Evolutionary conservation across 2,113 vertebrate genomes (phyloP), one percentile per base, ranked within the genome.

Genomic region (Neomonachus schauinslandi): DNA sequence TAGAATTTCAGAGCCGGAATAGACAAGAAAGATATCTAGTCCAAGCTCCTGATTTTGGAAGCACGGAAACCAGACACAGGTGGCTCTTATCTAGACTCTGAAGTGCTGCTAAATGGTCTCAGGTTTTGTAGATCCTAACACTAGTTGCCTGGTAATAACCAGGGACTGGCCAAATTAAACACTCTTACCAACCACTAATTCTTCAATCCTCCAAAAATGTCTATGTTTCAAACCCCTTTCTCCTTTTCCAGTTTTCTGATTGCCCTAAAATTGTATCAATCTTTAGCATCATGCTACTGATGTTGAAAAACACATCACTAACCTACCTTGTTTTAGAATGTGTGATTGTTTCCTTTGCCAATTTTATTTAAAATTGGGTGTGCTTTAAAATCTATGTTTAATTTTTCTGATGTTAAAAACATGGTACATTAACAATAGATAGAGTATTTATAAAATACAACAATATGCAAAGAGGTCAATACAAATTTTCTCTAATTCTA

Each of bases 401-500:
- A 16, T 85, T 55, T 86, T 94, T n/a, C 49, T 85, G 22, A 86
- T 81, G 76, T 92, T 86, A 81, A 90, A 84, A 86, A 55, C 15
- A 72, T 1, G 10, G 36, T 55, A 4, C 22, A 8, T 79, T 67
- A 51, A 79, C 36, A 92, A 1, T n/a, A n/a, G 51, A 22, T 88
- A 63, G 26, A 55, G 12, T 74, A 42, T 79, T 91, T 90, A 42
- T 69, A 84, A 94, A 79, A 55, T 71, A 31, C 59, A 85, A 22
- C 49, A 92, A 6, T 57, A 42, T 86, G 19, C 65, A 69, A 94
- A 89, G 51, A 55, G 9, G 26, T 33, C n/a, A 89, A 76, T 59
- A 89, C 55, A 95, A 88, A 77, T 53, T 24, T 2, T 91, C 61
- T 85, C 88, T 65, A 69, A 79, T 91, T 84, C 61, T 94, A 39